These are phyloP conservation scores for rabbit (Oryctolagus cuniculus) DNA, from an alignment of 2,113 vertebrate species.

Conservation along the genomic window mOryCun1.1 NC_091442.1:36571501-36572000, in stretches of 20 bases:
- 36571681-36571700: neutral
- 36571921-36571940: neutral
- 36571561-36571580: neutral
- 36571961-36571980: neutral
- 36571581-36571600: neutral
- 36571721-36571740: neutral
- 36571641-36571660: neutral
- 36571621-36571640: neutral
- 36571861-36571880: neutral
- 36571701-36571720: neutral
- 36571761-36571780: neutral
- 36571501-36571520: neutral
- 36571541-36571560: neutral
- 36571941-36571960: neutral
- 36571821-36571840: neutral
- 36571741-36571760: neutral
- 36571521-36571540: neutral
- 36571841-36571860: neutral
- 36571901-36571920: neutral
- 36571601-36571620: neutral
- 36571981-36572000: constrained; percentile 25
- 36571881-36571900: neutral
- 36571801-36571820: neutral
- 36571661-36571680: neutral
- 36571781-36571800: neutral